Conservation (phyloP, 2,797 vertebrate species). For the Pelodytes ibericus region DNA sequence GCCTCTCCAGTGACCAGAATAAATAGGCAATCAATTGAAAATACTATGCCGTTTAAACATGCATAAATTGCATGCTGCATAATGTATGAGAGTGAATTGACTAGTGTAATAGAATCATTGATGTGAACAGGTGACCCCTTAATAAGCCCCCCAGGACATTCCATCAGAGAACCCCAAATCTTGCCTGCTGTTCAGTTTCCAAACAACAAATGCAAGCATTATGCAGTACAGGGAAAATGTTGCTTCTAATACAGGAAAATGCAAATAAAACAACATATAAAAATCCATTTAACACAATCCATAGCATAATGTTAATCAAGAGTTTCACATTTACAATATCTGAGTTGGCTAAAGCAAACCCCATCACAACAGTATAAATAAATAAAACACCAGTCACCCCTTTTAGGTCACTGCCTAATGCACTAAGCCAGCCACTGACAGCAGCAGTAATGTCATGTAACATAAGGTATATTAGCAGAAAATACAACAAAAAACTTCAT, state of each 20-base stretch:
- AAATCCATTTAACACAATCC: background rate
- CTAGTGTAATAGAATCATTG: constrained; percentile 9
- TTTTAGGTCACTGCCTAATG: background rate
- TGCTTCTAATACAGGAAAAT: background rate
- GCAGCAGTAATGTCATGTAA: constrained; percentile 1
- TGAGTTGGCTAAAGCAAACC: background rate
- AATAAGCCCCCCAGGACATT: background rate
- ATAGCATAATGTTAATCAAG: background rate
- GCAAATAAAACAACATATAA: background rate
- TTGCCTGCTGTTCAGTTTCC: background rate
- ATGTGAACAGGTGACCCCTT: background rate
- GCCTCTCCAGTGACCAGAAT: constrained; percentile 19
- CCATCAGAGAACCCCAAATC: background rate
- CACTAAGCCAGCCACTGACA: background rate
- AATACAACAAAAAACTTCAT: constrained; percentile 4
- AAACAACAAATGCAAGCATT: background rate
- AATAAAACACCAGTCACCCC: background rate
- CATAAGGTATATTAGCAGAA: constrained; percentile 13
- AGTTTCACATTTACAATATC: background rate
- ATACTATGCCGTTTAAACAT: constrained; percentile 18
- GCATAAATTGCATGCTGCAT: constrained; percentile 30
- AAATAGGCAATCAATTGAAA: constrained; percentile 26
- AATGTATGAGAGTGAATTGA: constrained; percentile 25
- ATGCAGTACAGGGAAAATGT: background rate
- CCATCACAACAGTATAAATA: background rate